Evolutionary conservation across 2,113 vertebrate species (phyloP).

Genomic region (Dinomys branickii): DNA sequence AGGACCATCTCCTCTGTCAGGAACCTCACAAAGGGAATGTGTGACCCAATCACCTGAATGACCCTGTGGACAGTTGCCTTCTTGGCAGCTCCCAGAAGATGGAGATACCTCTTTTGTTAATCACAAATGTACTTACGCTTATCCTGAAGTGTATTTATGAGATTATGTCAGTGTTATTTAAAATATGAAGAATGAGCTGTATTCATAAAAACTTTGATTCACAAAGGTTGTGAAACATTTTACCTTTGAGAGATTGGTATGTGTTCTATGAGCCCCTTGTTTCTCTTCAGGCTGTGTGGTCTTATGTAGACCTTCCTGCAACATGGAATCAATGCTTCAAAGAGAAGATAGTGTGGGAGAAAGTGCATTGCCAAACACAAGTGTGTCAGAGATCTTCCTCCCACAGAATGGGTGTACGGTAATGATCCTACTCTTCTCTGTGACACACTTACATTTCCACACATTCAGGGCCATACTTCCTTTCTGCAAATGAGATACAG

Average conservation of each 20-base stretch:
- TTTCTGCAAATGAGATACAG: background rate
- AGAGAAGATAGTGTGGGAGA: background rate
- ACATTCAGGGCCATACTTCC: background rate
- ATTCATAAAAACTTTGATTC: background rate
- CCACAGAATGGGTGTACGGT: background rate
- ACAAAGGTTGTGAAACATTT: background rate
- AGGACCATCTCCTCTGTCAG: background rate
- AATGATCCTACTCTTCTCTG: background rate
- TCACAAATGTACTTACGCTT: background rate
- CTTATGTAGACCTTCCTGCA: background rate
- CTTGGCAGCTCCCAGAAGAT: constrained; percentile 84
- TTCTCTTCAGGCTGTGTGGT: background rate
- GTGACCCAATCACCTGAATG: constrained; percentile 87
- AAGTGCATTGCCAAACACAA: background rate
- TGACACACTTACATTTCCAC: background rate
- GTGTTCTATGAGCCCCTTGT: background rate
- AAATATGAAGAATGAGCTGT: background rate
- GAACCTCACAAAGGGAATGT: background rate
- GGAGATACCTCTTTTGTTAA: background rate
- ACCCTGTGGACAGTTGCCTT: constrained; percentile 89
- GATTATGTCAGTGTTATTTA: background rate
- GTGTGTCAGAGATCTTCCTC: background rate
- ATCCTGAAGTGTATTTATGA: background rate
- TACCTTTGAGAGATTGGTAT: background rate
- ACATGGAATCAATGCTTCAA: background rate